Conservation (phyloP, 1,140 invertebrate genomes). For the Penaeus indicus region DNA sequence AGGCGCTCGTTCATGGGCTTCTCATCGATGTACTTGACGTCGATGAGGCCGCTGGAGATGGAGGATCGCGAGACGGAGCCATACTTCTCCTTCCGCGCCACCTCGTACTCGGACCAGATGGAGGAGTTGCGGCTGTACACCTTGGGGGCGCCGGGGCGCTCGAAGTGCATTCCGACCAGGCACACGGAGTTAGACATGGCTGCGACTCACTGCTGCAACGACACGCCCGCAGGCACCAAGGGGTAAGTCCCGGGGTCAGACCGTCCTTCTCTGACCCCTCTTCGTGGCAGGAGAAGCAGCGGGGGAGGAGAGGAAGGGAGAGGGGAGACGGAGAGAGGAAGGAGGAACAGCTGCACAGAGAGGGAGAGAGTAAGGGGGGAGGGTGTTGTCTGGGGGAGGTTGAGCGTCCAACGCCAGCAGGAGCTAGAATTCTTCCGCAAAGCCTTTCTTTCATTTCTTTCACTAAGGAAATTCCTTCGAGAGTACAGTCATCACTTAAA, state of each 20-base stretch:
- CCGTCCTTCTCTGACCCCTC: too few species aligned
- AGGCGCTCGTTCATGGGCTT: conserved; percentile 53
- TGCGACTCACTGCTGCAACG: conserved; percentile 22
- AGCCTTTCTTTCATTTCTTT: too few species aligned
- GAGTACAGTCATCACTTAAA: too few species aligned
- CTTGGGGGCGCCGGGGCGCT: conserved; percentile 61
- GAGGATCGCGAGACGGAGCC: not conserved
- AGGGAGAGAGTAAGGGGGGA: not conserved
- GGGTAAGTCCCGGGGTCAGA: too few species aligned
- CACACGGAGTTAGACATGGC: conserved; percentile 65
- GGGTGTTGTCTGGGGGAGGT: too few species aligned
- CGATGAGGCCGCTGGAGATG: conserved; percentile 45
- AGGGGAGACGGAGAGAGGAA: not conserved
- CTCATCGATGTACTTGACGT: conserved; percentile 55
- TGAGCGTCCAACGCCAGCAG: too few species aligned
- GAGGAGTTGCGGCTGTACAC: conserved; percentile 58
- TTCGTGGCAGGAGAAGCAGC: not conserved
- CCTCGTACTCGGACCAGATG: conserved; percentile 60
- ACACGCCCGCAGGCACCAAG: too few species aligned
- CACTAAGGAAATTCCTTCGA: too few species aligned
- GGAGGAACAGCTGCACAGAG: not conserved
- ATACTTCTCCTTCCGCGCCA: conserved; percentile 52
- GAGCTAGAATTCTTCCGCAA: too few species aligned
- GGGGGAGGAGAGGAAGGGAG: not conserved
- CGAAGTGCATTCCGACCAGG: conserved; percentile 65